phyloP scores from a whole-genome alignment of 2,797 vertebrate genomes.

The Lepus townsendii region DNA sequence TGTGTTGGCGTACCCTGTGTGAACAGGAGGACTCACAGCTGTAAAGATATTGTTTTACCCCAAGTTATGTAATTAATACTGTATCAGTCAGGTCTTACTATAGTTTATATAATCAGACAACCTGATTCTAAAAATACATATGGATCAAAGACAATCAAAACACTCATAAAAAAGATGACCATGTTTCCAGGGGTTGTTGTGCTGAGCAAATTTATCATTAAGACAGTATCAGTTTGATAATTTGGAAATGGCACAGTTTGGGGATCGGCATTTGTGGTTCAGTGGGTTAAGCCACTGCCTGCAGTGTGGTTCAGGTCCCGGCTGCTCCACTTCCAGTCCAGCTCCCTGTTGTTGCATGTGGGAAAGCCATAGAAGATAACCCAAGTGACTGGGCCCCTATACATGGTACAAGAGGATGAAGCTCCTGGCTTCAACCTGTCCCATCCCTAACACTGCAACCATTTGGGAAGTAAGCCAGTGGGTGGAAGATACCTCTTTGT shows the following conservation, averaged over 20 bases:
- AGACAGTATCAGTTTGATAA: not conserved
- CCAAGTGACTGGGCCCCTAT: too few relatives aligned
- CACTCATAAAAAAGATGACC: not conserved
- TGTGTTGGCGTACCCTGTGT: not conserved
- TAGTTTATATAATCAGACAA: not conserved
- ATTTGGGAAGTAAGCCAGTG: too few relatives aligned
- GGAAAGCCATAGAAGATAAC: too few relatives aligned
- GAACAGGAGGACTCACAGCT: not conserved
- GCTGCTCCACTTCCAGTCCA: too few relatives aligned
- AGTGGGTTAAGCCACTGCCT: too few relatives aligned
- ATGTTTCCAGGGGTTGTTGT: not conserved
- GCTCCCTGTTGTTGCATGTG: too few relatives aligned
- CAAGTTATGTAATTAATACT: conserved; percentile 10
- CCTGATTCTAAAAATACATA: conserved; percentile 27
- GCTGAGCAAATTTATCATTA: not conserved
- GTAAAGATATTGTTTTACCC: not conserved
- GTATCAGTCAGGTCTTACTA: not conserved
- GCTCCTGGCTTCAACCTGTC: too few relatives aligned
- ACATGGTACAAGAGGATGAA: too few relatives aligned
- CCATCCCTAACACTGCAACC: too few relatives aligned
- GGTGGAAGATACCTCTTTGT: too few relatives aligned
- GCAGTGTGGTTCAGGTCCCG: too few relatives aligned
- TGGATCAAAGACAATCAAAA: not conserved
- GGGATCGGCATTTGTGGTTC: too few relatives aligned
- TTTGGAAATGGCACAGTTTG: not conserved